Percentiles rank a stretch among this genome's conserved stretches.
Conservation (phyloP, 37 sponge, comb jelly and placozoan genomes). For the Spongilla lacustris region DNA sequence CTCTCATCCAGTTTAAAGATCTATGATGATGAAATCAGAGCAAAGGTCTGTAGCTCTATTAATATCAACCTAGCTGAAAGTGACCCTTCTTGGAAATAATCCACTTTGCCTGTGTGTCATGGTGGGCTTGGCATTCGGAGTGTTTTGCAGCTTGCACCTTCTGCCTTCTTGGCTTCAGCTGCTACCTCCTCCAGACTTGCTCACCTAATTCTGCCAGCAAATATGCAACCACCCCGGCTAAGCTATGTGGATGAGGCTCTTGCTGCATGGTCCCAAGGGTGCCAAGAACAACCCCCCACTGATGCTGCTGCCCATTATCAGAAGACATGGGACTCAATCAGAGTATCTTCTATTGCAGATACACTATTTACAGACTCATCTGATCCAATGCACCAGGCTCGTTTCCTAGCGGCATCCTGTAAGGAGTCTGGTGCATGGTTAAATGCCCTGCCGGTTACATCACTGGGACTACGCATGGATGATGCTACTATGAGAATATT, state of each 20-base stretch:
- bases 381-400: constrained; percentile 8
- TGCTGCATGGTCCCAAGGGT: constrained; percentile 6
- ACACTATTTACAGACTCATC: background rate
- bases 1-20: background rate
- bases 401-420: constrained; percentile 16
- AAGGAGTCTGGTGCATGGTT: constrained; percentile 18
- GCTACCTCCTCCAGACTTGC: constrained; percentile 33
- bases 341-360: constrained; percentile 12
- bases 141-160: constrained; percentile 40
- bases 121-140: constrained; percentile 63
- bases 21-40: constrained; percentile 13
- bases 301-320: constrained; percentile 2
- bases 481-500: background rate
- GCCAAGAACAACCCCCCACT: constrained; percentile 5
- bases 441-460: constrained; percentile 7
- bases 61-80: constrained; percentile 15
- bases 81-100: constrained; percentile 50
- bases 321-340: constrained; percentile 54
- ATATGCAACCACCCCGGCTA: background rate
- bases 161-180: constrained; percentile 63
- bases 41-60: constrained; percentile 14
- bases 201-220: constrained; percentile 9
- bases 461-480: constrained; percentile 10
- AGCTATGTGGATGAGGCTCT: background rate
- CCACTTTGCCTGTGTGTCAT: constrained; percentile 40